These are phyloP conservation scores for Drosophila acutilabella DNA, from an alignment of 2,888 invertebrate species.

Conservation along the genomic window DNA sequence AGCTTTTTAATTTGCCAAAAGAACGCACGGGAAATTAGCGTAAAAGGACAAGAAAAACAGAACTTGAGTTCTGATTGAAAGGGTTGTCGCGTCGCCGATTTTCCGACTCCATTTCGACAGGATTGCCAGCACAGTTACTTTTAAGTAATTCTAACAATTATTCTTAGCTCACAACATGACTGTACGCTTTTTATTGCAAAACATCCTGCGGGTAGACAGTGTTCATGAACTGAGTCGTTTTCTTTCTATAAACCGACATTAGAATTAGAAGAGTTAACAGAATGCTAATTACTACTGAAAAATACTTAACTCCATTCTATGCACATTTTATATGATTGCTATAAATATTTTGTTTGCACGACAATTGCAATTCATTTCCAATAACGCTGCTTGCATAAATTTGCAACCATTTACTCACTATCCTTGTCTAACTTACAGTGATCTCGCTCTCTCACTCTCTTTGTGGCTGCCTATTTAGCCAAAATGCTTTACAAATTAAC, in stretches of 20 bases:
- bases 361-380: no score
- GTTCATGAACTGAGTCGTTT: slow-evolving; percentile 28
- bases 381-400: slow-evolving; percentile 62
- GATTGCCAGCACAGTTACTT: slow-evolving; percentile 4
- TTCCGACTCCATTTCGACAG: slow-evolving; percentile 1
- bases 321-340: not conserved
- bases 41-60: slow-evolving; percentile 63
- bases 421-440: not conserved
- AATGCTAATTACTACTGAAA: slow-evolving; percentile 50
- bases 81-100: slow-evolving; percentile 37
- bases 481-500: slow-evolving; percentile 68
- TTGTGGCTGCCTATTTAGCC: slow-evolving; percentile 15
- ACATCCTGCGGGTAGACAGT: slow-evolving; percentile 20
- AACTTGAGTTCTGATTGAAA: slow-evolving; percentile 69
- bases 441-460: not conserved
- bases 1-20: slow-evolving; percentile 79
- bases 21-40: slow-evolving; percentile 73
- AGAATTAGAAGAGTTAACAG: slow-evolving; percentile 74
- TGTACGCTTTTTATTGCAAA: slow-evolving; percentile 24
- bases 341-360: no score
- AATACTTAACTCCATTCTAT: not conserved
- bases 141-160: not conserved
- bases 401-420: slow-evolving; percentile 28
- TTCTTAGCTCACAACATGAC: slow-evolving; percentile 9
- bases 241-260: slow-evolving; percentile 45